Evolutionary conservation across 2,797 vertebrate species (phyloP).

Genomic region (Esox masquinongy): DNA sequence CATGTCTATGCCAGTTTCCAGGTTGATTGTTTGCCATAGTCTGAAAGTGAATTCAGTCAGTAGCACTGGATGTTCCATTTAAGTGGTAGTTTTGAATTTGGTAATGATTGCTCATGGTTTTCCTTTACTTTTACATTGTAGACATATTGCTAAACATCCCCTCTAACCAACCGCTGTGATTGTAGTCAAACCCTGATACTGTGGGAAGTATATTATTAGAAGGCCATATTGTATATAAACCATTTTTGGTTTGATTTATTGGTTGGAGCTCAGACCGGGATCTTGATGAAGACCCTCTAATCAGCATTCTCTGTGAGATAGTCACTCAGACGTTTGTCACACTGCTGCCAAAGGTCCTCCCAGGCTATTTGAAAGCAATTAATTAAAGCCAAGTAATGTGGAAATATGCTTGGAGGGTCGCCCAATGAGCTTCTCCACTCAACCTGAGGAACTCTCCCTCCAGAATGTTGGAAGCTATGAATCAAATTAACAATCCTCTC

Average conservation of each 20-base stretch:
- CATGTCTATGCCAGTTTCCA: neutral
- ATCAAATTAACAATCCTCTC: conserved; percentile 1
- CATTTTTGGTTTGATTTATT: conserved; percentile 45
- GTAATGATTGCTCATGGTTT: conserved; percentile 36
- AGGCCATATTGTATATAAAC: conserved; percentile 39
- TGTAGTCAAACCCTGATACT: conserved; percentile 32
- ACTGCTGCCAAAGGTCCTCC: conserved; percentile 32
- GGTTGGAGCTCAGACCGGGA: conserved; percentile 4
- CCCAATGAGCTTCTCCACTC: neutral
- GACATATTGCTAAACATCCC: neutral
- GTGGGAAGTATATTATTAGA: conserved; percentile 41
- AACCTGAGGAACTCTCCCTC: conserved; percentile 1
- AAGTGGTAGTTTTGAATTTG: conserved; percentile 47
- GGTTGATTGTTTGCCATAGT: neutral
- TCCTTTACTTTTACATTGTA: neutral
- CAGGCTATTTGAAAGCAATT: conserved; percentile 31
- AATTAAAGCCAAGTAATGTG: conserved; percentile 23
- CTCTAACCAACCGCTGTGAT: neutral
- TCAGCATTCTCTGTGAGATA: conserved; percentile 21
- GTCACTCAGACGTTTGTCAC: conserved; percentile 22
- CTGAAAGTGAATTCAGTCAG: conserved; percentile 1
- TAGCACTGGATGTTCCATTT: neutral
- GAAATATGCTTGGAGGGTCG: conserved; percentile 17
- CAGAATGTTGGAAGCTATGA: neutral
- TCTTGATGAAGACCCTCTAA: conserved; percentile 28